Base-by-base conservation (phyloP, 2,113 vertebrate species). In the Reinhardtius hippoglossoides region DNA sequence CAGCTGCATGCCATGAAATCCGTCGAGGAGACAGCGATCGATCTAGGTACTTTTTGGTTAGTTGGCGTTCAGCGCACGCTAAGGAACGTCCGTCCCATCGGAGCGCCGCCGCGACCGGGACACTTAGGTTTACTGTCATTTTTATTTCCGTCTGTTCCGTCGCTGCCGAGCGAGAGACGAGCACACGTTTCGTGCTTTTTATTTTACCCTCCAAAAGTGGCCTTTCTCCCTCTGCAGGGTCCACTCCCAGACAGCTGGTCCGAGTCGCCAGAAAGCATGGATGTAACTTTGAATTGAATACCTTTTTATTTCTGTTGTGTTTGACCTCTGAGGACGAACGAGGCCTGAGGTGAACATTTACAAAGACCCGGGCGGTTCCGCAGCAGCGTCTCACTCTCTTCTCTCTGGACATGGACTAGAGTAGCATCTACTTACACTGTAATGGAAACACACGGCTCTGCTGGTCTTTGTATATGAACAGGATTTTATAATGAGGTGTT, bases 401-500 rank as follows among this genome's bases (percentile, higher is more conserved):
- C 67, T 78, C 73, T 80, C 46, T 80, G 72, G 56, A 77, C 56
- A 26, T 56, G 67, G 82, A 79, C 68, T 58, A 68, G 69, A 86
- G 76, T 69, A 81, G 77, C 75, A 76, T 81, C 44, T 70, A 68
- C 72, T 78, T 60, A 76, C 79, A 62, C 59, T 78, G 72, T 81
- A 77, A 82, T 74, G 78, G 37, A 78, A 80, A 88, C 70, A 71
- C 74, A 63, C 61, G 58, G 66, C 69, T 81, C 74, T 83, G 80
- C 76, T 87, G 85, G 71, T 74, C 74, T 77, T 91, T 80, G 82
- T 90, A 78, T 66, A 88, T 75, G 88, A 92, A 71, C 71, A 73
- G 77, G 75, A 85, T 90, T 91, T 92, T 91, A 87, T 83, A 87
- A 87, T 89, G 80, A 93, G 87, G 86, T 93, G 91, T 91, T 84